phyloP scores from a whole-genome alignment of 1,140 invertebrate species.

The Drosophila nigrodunni region DNA sequence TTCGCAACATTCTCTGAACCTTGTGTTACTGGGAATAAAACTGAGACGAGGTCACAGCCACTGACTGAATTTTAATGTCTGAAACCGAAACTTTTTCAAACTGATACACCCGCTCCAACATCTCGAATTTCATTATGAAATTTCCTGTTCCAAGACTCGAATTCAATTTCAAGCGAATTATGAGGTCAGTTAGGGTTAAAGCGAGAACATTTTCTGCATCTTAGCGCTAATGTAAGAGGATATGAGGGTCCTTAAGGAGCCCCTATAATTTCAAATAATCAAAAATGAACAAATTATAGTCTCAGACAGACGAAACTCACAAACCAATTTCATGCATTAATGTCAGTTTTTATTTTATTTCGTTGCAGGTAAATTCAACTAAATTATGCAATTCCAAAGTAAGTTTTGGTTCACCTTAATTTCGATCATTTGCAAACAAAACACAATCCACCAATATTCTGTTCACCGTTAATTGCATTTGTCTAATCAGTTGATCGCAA shows the following conservation, averaged over 20 bases:
- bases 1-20: constrained; percentile 24
- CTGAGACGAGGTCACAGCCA: constrained; percentile 24
- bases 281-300: constrained; percentile 5
- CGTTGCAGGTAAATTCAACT: constrained; percentile 33
- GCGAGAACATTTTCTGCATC: constrained; percentile 25
- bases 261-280: constrained; percentile 33
- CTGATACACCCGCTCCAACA: constrained; percentile 28
- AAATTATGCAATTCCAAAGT: background rate
- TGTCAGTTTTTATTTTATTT: constrained; percentile 15
- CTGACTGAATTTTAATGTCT: background rate
- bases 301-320: constrained; percentile 44
- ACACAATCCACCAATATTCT: background rate
- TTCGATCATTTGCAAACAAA: background rate
- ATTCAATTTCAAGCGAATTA: constrained; percentile 58
- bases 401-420: background rate
- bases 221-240: constrained; percentile 72
- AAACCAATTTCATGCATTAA: constrained; percentile 24
- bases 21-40: constrained; percentile 31
- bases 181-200: constrained; percentile 60
- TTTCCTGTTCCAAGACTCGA: constrained; percentile 56
- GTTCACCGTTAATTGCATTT: constrained; percentile 9
- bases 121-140: constrained; percentile 60
- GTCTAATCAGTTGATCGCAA: constrained; percentile 13
- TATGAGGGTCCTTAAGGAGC: constrained; percentile 49
- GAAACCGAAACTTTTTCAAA: background rate